Conservation (phyloP, 2,888 invertebrate genomes). For the Drosophila barbarae region DNA sequence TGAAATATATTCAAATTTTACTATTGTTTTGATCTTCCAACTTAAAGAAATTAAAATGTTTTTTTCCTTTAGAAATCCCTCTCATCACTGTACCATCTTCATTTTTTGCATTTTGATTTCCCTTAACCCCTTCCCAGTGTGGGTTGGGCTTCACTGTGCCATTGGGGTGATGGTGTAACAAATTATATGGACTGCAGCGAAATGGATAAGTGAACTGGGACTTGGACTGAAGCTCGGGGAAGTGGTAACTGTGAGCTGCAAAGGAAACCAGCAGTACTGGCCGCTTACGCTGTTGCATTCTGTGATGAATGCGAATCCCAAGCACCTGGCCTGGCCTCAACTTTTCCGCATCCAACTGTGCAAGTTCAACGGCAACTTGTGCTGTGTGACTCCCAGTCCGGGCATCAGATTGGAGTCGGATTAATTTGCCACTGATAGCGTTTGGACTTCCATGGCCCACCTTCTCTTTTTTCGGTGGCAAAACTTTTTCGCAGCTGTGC, state of each 20-base stretch:
- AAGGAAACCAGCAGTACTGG: conserved; percentile 12
- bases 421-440: conserved; percentile 54
- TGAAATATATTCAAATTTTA: no score
- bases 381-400: conserved; percentile 30
- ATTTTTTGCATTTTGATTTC: neutral
- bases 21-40: neutral
- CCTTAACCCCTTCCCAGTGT: neutral
- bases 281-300: conserved; percentile 42
- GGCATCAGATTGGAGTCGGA: conserved; percentile 44
- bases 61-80: neutral
- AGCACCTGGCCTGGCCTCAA: conserved; percentile 25
- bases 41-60: neutral
- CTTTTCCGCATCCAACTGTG: conserved; percentile 21
- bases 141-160: neutral
- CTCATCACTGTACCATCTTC: neutral
- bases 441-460: conserved; percentile 11
- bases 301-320: conserved; percentile 54
- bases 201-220: conserved; percentile 71
- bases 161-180: conserved; percentile 18
- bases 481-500: conserved; percentile 44
- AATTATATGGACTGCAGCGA: conserved; percentile 45
- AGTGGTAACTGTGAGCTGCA: conserved; percentile 1
- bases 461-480: conserved; percentile 9
- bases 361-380: conserved; percentile 35
- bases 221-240: conserved; percentile 11